phyloP scores from a whole-genome alignment of 2,888 invertebrate genomes.

The Idaea biselata region DNA sequence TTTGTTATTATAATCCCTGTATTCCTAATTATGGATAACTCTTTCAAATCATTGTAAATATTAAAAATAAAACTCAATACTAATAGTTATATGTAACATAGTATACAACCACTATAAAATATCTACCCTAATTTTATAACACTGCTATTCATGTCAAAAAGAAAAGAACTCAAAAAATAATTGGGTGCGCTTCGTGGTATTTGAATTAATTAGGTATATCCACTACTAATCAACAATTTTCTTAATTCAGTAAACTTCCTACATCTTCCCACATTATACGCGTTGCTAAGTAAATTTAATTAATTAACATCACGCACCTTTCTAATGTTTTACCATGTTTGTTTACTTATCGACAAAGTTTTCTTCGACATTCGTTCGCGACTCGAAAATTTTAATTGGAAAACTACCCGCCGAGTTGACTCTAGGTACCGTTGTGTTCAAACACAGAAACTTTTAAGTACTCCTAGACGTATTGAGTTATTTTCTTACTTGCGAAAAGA shows the following conservation, averaged over 20 bases:
- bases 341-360: slow-evolving; percentile 36
- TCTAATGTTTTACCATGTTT: slow-evolving; percentile 32
- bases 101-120: background rate
- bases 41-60: background rate
- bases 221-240: background rate
- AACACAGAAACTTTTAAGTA: slow-evolving; percentile 29
- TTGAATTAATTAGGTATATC: background rate
- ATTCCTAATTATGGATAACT: background rate
- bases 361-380: slow-evolving; percentile 33
- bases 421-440: slow-evolving; percentile 32
- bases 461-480: slow-evolving; percentile 30
- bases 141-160: background rate
- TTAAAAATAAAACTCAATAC: background rate
- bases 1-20: background rate
- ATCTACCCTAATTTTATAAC: background rate
- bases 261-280: background rate
- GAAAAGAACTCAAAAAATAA: background rate
- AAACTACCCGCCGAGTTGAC: slow-evolving; percentile 44
- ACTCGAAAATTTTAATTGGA: slow-evolving; percentile 52
- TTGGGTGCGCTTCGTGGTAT: background rate
- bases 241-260: background rate
- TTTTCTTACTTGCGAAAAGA: slow-evolving; percentile 12
- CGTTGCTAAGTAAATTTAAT: slow-evolving; percentile 8
- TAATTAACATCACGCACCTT: slow-evolving; percentile 32
- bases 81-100: too few relatives aligned